Percentiles rank a stretch among this genome's conserved stretches.
Evolutionary conservation across 2,888 invertebrate species (phyloP).

Genomic region (Eubasilissa splendida): DNA sequence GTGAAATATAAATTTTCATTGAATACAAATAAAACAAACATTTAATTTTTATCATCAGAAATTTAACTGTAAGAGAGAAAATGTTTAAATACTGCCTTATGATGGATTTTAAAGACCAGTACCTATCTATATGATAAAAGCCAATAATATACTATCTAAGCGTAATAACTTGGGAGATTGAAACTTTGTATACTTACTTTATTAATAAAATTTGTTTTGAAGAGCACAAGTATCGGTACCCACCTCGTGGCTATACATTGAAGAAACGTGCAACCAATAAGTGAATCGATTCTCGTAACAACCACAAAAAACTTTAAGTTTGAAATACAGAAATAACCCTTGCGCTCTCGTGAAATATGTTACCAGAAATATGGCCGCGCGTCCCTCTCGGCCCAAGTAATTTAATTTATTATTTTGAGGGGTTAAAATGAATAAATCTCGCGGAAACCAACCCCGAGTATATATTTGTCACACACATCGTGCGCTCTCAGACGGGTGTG

Average conservation of each 20-base stretch:
- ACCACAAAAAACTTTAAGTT: slow-evolving; percentile 23
- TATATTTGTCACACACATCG: slow-evolving; percentile 46
- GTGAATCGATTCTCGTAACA: slow-evolving; percentile 29
- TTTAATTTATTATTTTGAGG: slow-evolving; percentile 53
- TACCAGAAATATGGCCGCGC: slow-evolving; percentile 50
- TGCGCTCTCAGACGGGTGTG: slow-evolving; percentile 21
- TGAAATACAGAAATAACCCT: slow-evolving; percentile 52
- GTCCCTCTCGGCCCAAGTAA: slow-evolving; percentile 51
- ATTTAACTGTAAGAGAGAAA: no score
- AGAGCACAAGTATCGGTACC: background rate
- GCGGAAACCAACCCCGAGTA: slow-evolving; percentile 43
- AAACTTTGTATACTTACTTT: no score
- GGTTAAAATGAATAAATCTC: slow-evolving; percentile 55
- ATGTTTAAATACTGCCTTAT: no score
- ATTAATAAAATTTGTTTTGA: no score
- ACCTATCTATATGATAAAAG: no score
- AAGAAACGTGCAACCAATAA: slow-evolving; percentile 17
- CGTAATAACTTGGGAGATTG: no score
- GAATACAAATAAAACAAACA: no score
- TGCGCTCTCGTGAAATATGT: slow-evolving; percentile 49
- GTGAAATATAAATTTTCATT: no score
- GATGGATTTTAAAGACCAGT: no score
- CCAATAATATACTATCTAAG: no score
- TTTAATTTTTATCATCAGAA: no score
- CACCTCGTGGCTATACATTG: background rate